Evolutionary conservation across 2,113 vertebrate genomes (phyloP).

Genomic region (Odobenus rosmarus): DNA sequence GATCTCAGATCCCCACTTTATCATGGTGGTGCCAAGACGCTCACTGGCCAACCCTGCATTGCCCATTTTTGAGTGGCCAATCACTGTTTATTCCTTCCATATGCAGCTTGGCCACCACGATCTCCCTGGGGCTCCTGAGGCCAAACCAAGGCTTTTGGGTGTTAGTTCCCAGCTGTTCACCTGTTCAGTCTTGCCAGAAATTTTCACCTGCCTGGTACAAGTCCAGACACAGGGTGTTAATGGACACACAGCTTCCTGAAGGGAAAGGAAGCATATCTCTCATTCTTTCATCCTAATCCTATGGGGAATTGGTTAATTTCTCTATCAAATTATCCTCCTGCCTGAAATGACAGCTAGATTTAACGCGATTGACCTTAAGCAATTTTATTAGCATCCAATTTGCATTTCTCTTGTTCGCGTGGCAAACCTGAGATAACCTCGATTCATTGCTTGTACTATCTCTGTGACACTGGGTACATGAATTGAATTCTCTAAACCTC

Average conservation of each 20-base stretch:
- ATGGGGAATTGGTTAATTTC: neutral
- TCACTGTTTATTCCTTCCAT: neutral
- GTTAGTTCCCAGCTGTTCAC: neutral
- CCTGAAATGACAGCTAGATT: neutral
- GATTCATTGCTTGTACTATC: neutral
- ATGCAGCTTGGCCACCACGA: accelerated
- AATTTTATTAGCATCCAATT: neutral
- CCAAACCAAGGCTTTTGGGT: neutral
- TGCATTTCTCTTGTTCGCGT: neutral
- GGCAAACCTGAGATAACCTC: neutral
- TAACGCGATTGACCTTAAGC: neutral
- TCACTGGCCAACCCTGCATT: neutral
- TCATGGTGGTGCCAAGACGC: neutral
- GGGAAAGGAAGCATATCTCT: neutral
- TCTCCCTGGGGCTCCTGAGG: neutral
- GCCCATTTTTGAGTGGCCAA: neutral
- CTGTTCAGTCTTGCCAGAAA: neutral
- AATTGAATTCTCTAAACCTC: neutral
- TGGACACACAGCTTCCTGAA: neutral
- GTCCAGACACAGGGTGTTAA: neutral
- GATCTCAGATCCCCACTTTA: neutral
- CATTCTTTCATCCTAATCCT: neutral
- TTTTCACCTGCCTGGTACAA: neutral
- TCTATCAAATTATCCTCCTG: neutral
- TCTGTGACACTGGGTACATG: neutral